phyloP scores from a whole-genome alignment of 2,797 vertebrate genomes.

The Tiaroga cobitis region DNA sequence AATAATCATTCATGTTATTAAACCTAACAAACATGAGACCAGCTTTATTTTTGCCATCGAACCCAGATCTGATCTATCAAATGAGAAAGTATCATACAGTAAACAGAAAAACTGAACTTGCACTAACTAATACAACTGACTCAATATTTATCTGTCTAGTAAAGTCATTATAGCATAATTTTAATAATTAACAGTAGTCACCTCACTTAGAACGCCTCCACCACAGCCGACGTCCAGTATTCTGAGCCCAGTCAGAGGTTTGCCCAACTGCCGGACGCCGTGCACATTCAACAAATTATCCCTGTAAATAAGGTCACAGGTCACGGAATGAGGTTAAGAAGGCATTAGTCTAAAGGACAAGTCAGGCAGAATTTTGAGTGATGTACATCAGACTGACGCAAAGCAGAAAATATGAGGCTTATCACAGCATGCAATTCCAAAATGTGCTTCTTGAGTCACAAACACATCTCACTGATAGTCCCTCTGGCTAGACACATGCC shows the following conservation, averaged over 20 bases:
- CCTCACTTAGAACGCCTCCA: conserved; percentile 92
- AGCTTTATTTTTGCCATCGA: conserved; percentile 67
- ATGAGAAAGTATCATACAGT: not conserved
- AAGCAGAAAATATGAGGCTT: conserved; percentile 25
- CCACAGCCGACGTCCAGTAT: conserved; percentile 96
- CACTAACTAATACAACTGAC: not conserved
- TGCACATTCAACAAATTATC: conserved; percentile 88
- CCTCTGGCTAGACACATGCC: conserved; percentile 26
- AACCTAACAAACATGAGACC: conserved; percentile 65
- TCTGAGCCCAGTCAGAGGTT: conserved; percentile 83
- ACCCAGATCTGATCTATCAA: conserved; percentile 68
- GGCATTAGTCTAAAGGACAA: not conserved
- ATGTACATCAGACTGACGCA: conserved; percentile 6
- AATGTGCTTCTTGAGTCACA: not conserved
- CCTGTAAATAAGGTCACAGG: conserved; percentile 72
- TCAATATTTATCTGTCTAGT: not conserved
- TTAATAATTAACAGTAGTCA: conserved; percentile 61
- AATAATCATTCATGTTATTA: conserved; percentile 54
- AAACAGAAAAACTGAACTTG: not conserved
- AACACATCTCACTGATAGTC: not conserved
- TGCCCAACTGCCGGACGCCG: conserved; percentile 75
- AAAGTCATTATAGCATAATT: not conserved
- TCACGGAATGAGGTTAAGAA: not conserved
- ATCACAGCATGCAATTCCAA: not conserved
- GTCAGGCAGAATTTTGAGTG: not conserved